These are phyloP conservation scores for Cephalopachus bancanus DNA, from an alignment of 2,797 vertebrate genomes.

Conservation along the genomic window DNA sequence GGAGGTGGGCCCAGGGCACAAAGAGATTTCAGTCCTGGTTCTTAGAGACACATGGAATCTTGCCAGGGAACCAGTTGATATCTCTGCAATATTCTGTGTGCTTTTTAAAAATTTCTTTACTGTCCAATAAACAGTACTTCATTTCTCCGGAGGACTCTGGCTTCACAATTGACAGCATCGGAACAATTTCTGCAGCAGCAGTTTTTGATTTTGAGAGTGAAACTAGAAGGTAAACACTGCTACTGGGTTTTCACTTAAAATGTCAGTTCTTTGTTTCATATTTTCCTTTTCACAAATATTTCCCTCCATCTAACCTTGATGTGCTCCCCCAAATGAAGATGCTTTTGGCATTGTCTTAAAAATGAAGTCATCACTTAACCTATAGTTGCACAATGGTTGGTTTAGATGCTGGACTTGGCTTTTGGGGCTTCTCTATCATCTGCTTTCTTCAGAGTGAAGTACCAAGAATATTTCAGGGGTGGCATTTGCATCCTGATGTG, in stretches of 20 bases:
- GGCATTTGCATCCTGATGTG: not conserved
- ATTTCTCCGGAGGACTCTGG: conserved; percentile 64
- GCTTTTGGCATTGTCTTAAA: not conserved
- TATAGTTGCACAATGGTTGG: not conserved
- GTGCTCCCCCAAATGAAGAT: not conserved
- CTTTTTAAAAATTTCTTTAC: not conserved
- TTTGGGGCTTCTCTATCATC: not conserved
- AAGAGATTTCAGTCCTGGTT: not conserved
- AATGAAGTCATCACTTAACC: not conserved
- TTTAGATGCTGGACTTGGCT: not conserved
- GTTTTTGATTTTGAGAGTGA: conserved; percentile 74
- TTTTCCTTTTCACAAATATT: not conserved
- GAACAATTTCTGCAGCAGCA: conserved; percentile 62
- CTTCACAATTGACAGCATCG: conserved; percentile 57
- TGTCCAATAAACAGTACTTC: conserved; percentile 66
- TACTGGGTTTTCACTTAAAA: not conserved
- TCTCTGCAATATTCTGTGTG: conserved; percentile 17
- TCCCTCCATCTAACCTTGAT: not conserved
- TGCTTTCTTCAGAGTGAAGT: not conserved
- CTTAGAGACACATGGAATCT: not conserved
- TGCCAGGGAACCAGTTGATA: not conserved
- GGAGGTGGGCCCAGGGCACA: not conserved
- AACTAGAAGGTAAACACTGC: conserved; percentile 77
- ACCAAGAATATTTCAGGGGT: not conserved
- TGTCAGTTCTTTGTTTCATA: not conserved